phyloP scores from a whole-genome alignment of 2,797 vertebrate genomes.

The Notamacropus eugenii region DNA sequence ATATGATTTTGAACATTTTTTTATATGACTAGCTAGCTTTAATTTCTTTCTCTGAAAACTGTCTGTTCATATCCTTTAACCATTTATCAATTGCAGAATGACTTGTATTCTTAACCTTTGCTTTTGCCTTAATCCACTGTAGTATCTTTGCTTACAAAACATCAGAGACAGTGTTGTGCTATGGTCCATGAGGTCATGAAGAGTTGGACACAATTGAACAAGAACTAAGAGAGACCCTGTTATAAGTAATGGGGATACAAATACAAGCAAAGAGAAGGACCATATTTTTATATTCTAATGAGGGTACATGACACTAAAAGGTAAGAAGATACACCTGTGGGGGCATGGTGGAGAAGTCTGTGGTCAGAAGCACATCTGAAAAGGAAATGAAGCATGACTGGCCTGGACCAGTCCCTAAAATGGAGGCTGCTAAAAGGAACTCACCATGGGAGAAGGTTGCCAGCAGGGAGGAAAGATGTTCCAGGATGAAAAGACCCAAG shows the following conservation, averaged over 20 bases:
- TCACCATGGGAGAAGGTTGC: not conserved
- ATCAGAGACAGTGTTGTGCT: not conserved
- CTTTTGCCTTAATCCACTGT: not conserved
- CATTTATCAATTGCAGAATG: no score
- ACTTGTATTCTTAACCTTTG: no score
- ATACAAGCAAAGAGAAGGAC: no score
- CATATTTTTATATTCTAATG: no score
- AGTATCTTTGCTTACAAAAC: not conserved
- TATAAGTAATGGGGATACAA: no score
- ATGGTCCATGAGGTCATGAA: no score
- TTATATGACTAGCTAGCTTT: no score
- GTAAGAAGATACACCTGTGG: not conserved
- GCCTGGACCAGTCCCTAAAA: not conserved
- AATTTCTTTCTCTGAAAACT: no score
- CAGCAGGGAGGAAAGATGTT: not conserved
- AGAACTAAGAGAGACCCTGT: no score
- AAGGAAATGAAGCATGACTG: not conserved
- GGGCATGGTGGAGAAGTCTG: not conserved
- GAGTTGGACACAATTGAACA: no score
- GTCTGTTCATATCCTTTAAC: no score
- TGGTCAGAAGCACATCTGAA: not conserved
- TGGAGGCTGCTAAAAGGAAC: not conserved
- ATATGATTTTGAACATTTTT: no score
- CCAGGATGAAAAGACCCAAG: not conserved
- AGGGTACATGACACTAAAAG: not conserved